Conservation (phyloP, 2,113 vertebrate species). For the Calonectris borealis region DNA sequence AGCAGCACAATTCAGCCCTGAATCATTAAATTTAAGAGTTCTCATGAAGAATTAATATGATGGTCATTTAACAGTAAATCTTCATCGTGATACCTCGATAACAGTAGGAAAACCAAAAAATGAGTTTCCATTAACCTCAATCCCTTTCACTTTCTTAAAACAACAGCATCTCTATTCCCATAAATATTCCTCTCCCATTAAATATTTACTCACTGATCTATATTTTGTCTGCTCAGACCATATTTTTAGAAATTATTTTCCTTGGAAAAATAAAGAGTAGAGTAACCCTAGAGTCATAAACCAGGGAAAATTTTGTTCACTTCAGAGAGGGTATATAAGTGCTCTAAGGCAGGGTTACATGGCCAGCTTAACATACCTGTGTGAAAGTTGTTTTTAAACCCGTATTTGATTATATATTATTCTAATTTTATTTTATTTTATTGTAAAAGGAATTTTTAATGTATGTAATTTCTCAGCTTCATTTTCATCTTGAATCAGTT, state of each 20-base stretch:
- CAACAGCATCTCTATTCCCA: background rate
- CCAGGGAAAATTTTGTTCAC: background rate
- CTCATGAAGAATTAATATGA: background rate
- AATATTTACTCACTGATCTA: background rate
- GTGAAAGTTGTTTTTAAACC: background rate
- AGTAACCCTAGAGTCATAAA: background rate
- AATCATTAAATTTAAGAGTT: background rate
- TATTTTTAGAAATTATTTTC: background rate
- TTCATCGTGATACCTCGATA: background rate
- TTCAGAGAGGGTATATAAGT: background rate
- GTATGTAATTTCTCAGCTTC: background rate
- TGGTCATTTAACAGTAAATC: background rate
- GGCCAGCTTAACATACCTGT: background rate
- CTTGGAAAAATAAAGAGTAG: background rate
- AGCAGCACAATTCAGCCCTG: background rate
- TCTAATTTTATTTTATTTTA: background rate
- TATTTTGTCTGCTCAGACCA: background rate
- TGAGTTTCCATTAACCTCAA: background rate
- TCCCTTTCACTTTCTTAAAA: background rate
- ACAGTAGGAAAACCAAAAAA: background rate
- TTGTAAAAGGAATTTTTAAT: background rate
- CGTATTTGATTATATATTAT: background rate
- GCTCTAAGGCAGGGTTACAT: background rate
- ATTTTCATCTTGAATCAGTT: background rate
- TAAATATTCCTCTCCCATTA: background rate